Base-by-base conservation (phyloP, 2,113 vertebrate species). In the Bufo bufo region DNA sequence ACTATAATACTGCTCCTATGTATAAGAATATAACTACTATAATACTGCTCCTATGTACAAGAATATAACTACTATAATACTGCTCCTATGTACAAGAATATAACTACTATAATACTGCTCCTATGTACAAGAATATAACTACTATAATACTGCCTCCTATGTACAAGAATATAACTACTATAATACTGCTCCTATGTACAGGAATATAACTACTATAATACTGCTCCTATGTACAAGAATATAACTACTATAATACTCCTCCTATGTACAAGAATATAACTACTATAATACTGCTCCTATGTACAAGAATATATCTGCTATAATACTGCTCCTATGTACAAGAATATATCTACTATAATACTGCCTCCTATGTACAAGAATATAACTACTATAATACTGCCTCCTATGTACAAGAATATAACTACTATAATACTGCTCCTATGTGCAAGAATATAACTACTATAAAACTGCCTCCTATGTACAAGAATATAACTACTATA, bases 261-360 rank as follows among this genome's bases (percentile, higher is more conserved):
- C 61, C 65, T 69, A 69, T 69, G 12, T 69, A 69, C 65, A 69
- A 33, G 65, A 69, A 69, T 69, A 65, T 65, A 65, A 65, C 61
- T 65, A 65, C 61, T 65, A 65, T 65, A 69, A 69, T 69, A 69
- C 65, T 69, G n/a, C 65, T 12, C 65, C 65, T 69, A 69, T 69
- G 12, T 69, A 69, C 65, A 69, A 33, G 65, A 69, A 69, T 69
- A 69, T 69, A 69, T 23, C 65, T 69, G 23, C 65, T 69, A 69
- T 69, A 69, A 69, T 69, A 69, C 65, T 69, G 65, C 61, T 12
- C 65, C 65, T 69, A 69, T 69, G 12, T 69, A 69, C 65, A 69
- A 33, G 65, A 69, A 69, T 69, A 69, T 69, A 69, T 23, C 65
- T 69, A 69, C 65, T 69, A 69, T 69, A 69, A 69, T 69, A 69